phyloP scores from a whole-genome alignment of 2,888 invertebrate genomes.

The Helobdella robusta region DNA sequence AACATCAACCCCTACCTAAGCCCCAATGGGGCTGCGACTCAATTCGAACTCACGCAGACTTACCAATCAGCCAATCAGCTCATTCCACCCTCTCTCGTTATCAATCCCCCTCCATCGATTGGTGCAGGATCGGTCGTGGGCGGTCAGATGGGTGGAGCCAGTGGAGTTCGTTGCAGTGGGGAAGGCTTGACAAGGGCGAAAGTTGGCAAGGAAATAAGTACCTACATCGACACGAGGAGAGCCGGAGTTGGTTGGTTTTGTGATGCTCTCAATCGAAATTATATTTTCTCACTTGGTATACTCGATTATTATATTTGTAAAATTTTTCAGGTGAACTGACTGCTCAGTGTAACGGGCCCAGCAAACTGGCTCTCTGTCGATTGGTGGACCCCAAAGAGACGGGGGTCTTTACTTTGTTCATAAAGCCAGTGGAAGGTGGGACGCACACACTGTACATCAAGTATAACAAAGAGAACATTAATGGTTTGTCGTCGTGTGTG shows the following conservation, averaged over 20 bases:
- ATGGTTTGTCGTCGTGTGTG: conserved; percentile 48
- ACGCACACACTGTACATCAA: conserved; percentile 85
- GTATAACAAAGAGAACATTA: conserved; percentile 57
- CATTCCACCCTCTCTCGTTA: not conserved
- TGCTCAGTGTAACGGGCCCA: conserved; percentile 87
- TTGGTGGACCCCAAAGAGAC: conserved; percentile 86
- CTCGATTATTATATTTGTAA: not conserved
- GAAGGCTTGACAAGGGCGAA: conserved; percentile 80
- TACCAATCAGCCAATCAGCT: not conserved
- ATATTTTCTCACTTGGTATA: not conserved
- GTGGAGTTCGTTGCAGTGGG: conserved; percentile 66
- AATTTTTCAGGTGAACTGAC: conserved; percentile 67
- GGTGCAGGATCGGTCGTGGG: not conserved
- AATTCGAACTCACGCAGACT: not conserved
- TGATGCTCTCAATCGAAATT: not conserved
- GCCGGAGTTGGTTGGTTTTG: conserved; percentile 61
- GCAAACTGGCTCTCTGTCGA: conserved; percentile 91
- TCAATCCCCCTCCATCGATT: not conserved
- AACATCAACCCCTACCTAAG: not conserved
- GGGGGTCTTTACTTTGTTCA: conserved; percentile 82
- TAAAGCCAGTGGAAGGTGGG: conserved; percentile 91
- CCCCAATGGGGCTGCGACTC: not conserved
- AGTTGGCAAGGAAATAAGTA: conserved; percentile 87
- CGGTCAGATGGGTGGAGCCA: conserved; percentile 40
- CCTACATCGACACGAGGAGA: conserved; percentile 89